Percentiles rank a stretch among this genome's conserved stretches.
These are phyloP conservation scores for Puffinus mauretanicus DNA, from an alignment of 2,113 vertebrate genomes.

Conservation along the genomic window DNA sequence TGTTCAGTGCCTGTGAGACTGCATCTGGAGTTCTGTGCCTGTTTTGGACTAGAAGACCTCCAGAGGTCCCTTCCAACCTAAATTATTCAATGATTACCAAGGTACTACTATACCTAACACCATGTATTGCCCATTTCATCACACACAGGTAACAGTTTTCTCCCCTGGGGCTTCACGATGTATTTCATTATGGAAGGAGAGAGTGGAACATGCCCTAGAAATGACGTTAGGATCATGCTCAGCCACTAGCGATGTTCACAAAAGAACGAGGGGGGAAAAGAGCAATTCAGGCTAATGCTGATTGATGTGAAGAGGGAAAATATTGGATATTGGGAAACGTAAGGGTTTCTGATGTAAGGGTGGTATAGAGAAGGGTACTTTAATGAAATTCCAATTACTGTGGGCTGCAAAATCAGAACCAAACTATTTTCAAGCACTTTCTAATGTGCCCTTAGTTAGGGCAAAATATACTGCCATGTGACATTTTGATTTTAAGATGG, in stretches of 20 bases:
- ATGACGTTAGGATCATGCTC: neutral
- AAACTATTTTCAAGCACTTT: neutral
- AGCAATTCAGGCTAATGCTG: neutral
- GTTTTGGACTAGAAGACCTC: neutral
- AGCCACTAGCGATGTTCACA: neutral
- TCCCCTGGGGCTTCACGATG: rapidly evolving
- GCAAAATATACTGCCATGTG: neutral
- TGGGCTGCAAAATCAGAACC: neutral
- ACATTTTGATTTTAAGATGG: neutral
- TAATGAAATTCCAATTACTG: neutral
- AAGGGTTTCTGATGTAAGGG: neutral
- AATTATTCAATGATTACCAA: neutral
- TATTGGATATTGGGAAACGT: neutral
- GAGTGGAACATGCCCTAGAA: neutral
- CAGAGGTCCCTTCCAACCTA: neutral
- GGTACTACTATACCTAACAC: neutral
- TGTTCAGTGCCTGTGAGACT: neutral
- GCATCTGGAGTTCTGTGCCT: neutral
- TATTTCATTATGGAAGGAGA: neutral
- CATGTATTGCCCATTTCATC: rapidly evolving
- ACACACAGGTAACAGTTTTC: neutral
- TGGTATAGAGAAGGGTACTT: neutral
- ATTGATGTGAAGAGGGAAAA: neutral
- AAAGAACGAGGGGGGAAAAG: rapidly evolving
- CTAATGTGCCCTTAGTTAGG: neutral